Evolutionary conservation across 2,113 vertebrate species (phyloP).

Genomic region (Dendrocopos noguchii): DNA sequence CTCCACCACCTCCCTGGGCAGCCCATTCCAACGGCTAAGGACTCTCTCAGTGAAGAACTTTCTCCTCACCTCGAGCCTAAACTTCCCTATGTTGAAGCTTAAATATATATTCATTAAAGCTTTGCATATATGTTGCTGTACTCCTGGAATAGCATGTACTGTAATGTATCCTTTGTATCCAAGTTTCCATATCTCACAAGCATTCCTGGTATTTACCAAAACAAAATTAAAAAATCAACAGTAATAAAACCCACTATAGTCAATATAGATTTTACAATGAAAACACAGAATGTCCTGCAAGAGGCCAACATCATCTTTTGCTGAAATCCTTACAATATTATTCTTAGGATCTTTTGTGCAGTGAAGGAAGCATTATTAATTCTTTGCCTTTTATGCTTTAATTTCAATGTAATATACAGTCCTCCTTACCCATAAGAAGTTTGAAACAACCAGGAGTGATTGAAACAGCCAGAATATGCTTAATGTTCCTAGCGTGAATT

Average conservation of each 20-base stretch:
- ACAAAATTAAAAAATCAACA: background rate
- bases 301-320: background rate
- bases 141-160: background rate
- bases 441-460: background rate
- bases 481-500: background rate
- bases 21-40: too few relatives aligned
- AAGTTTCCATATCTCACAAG: background rate
- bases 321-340: background rate
- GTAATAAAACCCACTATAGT: background rate
- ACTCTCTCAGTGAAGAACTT: too few relatives aligned
- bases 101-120: background rate
- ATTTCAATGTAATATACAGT: background rate
- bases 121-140: background rate
- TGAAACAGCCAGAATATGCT: background rate
- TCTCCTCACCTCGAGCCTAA: too few relatives aligned
- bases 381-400: background rate
- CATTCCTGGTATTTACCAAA: background rate
- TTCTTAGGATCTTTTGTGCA: background rate
- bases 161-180: background rate
- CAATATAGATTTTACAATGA: background rate
- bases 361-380: background rate
- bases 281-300: background rate
- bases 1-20: too few relatives aligned
- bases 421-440: background rate
- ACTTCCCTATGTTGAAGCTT: background rate